These are phyloP conservation scores for Mormyrus iriodes DNA, from an alignment of 2,113 vertebrate species.

Conservation along the genomic window DNA sequence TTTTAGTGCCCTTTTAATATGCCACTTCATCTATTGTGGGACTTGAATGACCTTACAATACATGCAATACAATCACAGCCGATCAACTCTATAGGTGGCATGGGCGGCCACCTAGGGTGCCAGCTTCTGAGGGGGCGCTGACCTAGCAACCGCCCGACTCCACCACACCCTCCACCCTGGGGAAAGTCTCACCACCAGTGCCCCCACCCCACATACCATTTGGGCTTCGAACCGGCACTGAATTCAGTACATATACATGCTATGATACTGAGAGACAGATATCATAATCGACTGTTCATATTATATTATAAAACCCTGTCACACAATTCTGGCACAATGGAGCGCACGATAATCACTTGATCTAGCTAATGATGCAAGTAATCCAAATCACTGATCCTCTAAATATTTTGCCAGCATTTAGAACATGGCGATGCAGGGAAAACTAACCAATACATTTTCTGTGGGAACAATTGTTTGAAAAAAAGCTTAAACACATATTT, in stretches of 20 bases:
- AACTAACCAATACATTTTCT: constrained; percentile 30
- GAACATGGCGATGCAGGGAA: background rate
- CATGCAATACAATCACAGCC: background rate
- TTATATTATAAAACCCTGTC: background rate
- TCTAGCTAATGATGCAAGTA: constrained; percentile 9
- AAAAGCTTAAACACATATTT: constrained; percentile 41
- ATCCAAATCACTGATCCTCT: constrained; percentile 2
- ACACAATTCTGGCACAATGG: background rate
- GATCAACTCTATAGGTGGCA: background rate
- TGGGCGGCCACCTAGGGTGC: background rate
- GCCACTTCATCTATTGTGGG: background rate
- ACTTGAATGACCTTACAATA: background rate
- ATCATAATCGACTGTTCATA: background rate
- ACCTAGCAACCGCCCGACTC: background rate
- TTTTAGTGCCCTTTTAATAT: background rate
- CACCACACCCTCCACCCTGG: background rate
- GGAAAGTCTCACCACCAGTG: background rate
- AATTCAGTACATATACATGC: background rate
- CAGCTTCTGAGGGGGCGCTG: background rate
- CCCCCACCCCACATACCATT: background rate
- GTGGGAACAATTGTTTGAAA: constrained; percentile 36
- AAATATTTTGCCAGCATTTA: constrained; percentile 9
- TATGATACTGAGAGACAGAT: background rate
- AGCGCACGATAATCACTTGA: background rate
- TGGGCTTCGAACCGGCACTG: background rate